Evolutionary conservation across 2,888 invertebrate genomes (phyloP), one percentile per base, ranked within the genome.

Genomic region (Thymelicus lineola): DNA sequence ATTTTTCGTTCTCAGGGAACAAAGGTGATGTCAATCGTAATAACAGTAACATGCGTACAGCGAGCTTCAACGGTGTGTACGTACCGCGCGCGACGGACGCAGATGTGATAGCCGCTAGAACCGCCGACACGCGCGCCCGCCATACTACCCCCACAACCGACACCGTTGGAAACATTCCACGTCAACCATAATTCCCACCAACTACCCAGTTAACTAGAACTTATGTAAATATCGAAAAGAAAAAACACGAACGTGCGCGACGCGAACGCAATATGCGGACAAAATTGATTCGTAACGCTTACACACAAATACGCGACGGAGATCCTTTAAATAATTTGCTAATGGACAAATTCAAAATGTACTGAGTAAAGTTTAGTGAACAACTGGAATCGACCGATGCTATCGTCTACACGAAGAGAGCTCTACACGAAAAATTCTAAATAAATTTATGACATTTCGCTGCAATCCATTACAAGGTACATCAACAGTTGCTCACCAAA

Each of bases 301-400:
- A 71, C 66, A 73, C 65, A 76, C 74, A 76, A 76, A 80, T 73
- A 79, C 75, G 74, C 72, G 76, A 77, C 73, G 77, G 90, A 91
- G 90, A 91, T 90, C 90, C 88, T 86, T 81, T 81, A 80, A 82
- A 85, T 79, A 87, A 84, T 85, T 85, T 78, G 83, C 88, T 86
- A 89, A 86, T 86, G 86, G 81, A 85, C 83, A 84, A 78, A 71
- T 69, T 62, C 48, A 66, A 70, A 57, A 67, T 67, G 57, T 69
- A 73, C 66, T 75, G 74, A 79, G 80, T 75, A 79, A 77, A 77
- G 77, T 71, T 69, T 66, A 53, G 70, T 71, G 71, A 66, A 70
- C 63, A 69, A 69, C 69, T 68, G 68, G 20, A 6, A 53, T 42
- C 59, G 50, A 38, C 48, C 6, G 53, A 53, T 20, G 48, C 15